Evolutionary conservation across 2,797 vertebrate species (phyloP).

Genomic region (Eidolon dupreanum): DNA sequence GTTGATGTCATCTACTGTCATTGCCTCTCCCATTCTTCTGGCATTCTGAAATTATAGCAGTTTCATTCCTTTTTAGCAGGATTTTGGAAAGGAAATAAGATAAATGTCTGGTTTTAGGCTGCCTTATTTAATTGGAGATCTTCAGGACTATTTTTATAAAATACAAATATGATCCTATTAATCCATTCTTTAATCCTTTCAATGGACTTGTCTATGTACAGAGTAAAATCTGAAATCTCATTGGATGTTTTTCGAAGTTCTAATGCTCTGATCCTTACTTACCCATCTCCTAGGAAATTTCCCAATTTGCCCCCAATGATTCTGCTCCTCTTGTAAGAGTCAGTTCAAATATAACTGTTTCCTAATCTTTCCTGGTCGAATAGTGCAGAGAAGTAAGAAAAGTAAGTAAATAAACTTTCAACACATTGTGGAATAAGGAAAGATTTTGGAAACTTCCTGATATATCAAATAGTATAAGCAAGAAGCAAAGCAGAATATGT

Average conservation of each 20-base stretch:
- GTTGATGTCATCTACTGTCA: background rate
- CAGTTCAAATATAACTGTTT: background rate
- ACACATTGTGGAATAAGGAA: background rate
- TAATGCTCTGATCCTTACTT: background rate
- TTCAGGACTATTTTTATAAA: background rate
- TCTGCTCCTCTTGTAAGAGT: background rate
- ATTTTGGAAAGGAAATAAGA: background rate
- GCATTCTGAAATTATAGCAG: background rate
- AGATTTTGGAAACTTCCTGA: background rate
- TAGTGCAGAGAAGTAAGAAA: background rate
- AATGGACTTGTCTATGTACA: background rate
- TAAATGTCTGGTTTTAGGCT: background rate
- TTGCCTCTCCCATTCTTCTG: background rate
- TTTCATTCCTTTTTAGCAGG: background rate
- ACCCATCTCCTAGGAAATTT: background rate
- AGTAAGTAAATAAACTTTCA: background rate
- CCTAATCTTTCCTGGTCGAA: background rate
- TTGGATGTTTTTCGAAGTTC: background rate
- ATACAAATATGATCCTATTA: background rate
- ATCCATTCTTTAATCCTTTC: background rate
- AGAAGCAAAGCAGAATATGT: background rate
- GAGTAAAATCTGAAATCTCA: background rate
- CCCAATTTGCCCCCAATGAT: background rate
- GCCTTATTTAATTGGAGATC: background rate
- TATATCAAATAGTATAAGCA: background rate